Evolutionary conservation across 2,888 invertebrate species (phyloP).

Genomic region (Pomacea canaliculata): DNA sequence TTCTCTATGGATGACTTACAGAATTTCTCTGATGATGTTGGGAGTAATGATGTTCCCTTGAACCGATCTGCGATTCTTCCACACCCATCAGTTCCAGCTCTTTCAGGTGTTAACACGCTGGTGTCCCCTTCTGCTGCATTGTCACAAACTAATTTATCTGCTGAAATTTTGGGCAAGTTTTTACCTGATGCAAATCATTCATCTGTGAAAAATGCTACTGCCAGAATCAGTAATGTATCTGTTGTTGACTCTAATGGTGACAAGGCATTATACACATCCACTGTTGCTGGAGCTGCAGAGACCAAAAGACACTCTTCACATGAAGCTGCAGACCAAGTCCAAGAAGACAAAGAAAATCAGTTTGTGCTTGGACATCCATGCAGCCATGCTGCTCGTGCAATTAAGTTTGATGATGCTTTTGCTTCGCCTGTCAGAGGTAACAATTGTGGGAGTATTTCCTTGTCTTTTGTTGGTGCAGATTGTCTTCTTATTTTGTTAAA

Average conservation of each 20-base stretch:
- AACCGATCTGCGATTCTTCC: background rate
- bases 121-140: background rate
- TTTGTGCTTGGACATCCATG: background rate
- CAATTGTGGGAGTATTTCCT: background rate
- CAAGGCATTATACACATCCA: too few species aligned
- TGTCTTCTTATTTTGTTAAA: too few species aligned
- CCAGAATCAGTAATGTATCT: too few species aligned
- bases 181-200: too few species aligned
- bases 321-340: background rate
- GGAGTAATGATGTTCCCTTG: too few species aligned
- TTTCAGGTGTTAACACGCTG: slow-evolving; percentile 3
- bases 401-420: slow-evolving; percentile 23
- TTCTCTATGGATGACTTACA: slow-evolving; percentile 1
- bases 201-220: too few species aligned
- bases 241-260: too few species aligned
- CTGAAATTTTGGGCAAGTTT: too few species aligned
- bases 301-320: too few species aligned
- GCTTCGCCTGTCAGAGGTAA: slow-evolving; percentile 18
- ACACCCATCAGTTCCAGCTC: background rate
- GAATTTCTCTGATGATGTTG: background rate
- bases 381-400: slow-evolving; percentile 17
- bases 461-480: too few species aligned
- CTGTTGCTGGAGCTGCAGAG: too few species aligned
- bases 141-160: too few species aligned
- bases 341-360: slow-evolving; percentile 9